Evolutionary conservation across 2,888 invertebrate genomes (phyloP), one percentile per base, ranked within the genome.

Genomic region (Andrena fulva): DNA sequence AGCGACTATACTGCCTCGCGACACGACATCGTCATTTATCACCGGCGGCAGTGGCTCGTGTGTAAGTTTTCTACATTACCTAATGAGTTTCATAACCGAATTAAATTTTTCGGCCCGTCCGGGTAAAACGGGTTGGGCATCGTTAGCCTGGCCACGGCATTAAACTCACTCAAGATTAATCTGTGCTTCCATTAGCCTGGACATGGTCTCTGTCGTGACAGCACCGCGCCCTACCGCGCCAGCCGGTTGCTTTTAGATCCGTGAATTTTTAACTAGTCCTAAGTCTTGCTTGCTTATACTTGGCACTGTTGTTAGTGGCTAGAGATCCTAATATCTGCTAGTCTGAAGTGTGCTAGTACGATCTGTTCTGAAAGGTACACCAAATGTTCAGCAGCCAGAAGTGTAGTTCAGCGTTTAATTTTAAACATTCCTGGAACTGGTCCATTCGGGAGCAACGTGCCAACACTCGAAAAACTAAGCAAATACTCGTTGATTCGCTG

Each of bases 21-120:
- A 90, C 91, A 91, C 91, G 91, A 91, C 89, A 90, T 85, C 87
- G 85, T 90, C 90, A 91, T 91, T 92, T 89, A 91, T 91, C 90
- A 91, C 86, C 84, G 86, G 78, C 87, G 67, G 50, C 64, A 31
- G 68, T 68, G 79, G 84, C 90, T 87, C 86, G 88, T 86, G 88
- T 86, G 87, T 87, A 86, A 86, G 84, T 89, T 91, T 91, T 91
- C 88, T 90, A 88, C 90, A 91, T 91, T 91, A 90, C 90, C 89
- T 91, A 91, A 91, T 91, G 90, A 91, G 90, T 87, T 89, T 89
- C 89, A 89, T 91, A 91, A 90, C 90, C 88, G 89, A 91, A 91
- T 91, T 90, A 90, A 89, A 91, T 90, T 91, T 91, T 90, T 85
- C 85, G 89, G 84, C 86, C 83, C 77, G 82, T 54, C 71, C 60